Percentiles rank a stretch among this genome's conserved stretches.
Evolutionary conservation across 2,797 vertebrate species (phyloP).

Genomic region (Phrynocephalus guinanensis): DNA sequence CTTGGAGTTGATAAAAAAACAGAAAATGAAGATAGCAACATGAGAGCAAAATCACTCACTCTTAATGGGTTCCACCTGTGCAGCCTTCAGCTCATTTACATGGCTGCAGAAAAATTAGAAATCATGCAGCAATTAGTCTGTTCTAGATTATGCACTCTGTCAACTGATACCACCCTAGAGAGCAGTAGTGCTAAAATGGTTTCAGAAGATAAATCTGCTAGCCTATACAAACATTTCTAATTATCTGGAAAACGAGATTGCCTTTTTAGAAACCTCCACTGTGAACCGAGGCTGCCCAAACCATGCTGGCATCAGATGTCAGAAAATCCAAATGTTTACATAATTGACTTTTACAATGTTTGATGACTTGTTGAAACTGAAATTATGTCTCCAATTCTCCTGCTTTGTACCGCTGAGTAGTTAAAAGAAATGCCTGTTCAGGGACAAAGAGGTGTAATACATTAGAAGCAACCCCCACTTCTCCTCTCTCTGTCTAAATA

Average conservation of each 20-base stretch:
- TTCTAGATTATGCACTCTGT: conserved; percentile 85
- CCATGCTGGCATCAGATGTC: conserved; percentile 78
- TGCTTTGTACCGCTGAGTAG: conserved; percentile 51
- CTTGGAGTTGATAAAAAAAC: conserved; percentile 83
- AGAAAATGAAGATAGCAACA: conserved; percentile 85
- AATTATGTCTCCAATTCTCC: conserved; percentile 60
- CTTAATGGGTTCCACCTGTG: conserved; percentile 85
- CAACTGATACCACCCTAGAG: conserved; percentile 86
- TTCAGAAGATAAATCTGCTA: conserved; percentile 85
- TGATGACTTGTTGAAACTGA: conserved; percentile 77
- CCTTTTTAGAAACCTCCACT: conserved; percentile 79
- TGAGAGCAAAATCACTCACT: conserved; percentile 81
- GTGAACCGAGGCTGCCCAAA: conserved; percentile 78
- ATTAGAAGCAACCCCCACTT: conserved; percentile 31
- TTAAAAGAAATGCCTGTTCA: conserved; percentile 65
- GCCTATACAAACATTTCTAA: conserved; percentile 86
- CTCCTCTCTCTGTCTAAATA: conserved; percentile 48
- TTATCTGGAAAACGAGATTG: conserved; percentile 83
- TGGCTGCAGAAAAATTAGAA: conserved; percentile 86
- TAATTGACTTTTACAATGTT: conserved; percentile 79
- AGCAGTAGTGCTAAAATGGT: conserved; percentile 82
- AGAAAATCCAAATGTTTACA: conserved; percentile 77
- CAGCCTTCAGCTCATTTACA: conserved; percentile 83
- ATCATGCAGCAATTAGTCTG: conserved; percentile 85
- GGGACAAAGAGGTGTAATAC: conserved; percentile 43